Evolutionary conservation across 2,797 vertebrate species (phyloP), one percentile per base, ranked within the genome.

Genomic region (Scomberomorus guttatus): DNA sequence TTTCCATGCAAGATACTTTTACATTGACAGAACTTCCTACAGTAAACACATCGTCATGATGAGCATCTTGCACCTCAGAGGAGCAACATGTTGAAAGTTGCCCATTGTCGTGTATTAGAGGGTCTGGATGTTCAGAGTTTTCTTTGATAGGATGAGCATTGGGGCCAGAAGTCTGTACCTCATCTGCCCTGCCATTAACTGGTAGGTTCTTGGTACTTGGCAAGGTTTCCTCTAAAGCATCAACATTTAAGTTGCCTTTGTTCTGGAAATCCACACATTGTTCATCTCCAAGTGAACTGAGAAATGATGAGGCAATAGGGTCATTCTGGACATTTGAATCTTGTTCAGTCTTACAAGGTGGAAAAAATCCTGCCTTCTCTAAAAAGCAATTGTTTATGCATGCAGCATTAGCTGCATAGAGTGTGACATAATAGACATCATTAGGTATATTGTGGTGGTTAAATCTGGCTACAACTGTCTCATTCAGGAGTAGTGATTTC

Each of bases 11-110:
- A 0, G 96, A 96, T 39, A 98, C 91, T 29, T 88, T 83, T 3
- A 98, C 96, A 59, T 92, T 73, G 20, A 96, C 74, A 7, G 90
- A 95, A 65, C 90, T 95, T 80, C 96, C 97, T 18, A 95, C 93
- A 78, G 94, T 82, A 56, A 94, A 89, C 20, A 90, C 52, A 0
- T 92, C 72, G 20, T 84, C 90, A 82, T 90, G 55, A 71, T 62
- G 61, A 63, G 48, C 25, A 77, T 32, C 72, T n/a, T 85, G 78
- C 18, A 20, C 50, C 27, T 78, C 78, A 27, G 65, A 62, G 9
- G 52, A 60, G 22, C 73, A 69, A 69, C 39, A 51, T 29, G 52
- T 22, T n/a, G 77, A 14, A 57, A 48, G 72, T 81, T 57, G n/a
- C 4, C 22, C 59, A 42, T 62, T 63, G 5, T 20, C 34, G 2